Base-by-base conservation (phyloP, 2,888 invertebrate species). In the Ennomos erosarius region DNA sequence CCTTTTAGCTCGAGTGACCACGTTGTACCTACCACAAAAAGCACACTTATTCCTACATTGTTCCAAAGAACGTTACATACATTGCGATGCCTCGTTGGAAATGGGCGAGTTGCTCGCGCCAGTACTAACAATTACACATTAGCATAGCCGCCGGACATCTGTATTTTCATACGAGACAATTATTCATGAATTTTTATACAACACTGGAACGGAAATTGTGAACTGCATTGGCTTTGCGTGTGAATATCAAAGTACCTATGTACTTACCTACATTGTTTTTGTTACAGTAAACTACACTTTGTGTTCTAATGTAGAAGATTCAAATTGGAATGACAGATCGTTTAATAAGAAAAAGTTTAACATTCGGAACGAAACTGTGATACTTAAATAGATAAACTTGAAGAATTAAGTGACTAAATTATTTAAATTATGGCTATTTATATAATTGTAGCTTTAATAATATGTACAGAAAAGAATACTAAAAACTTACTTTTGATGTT, bases 91-190 rank as follows among this genome's bases (percentile, higher is more conserved):
- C 12, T 59, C 36, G 46, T 51, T 46, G 54, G 62, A 59, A 62
- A 57, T 38, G 12, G 38, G 60, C 59, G 56, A 62, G 63, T 45
- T 8, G 49, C 65, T 67, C 43, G 54, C 65, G 54, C 54, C 53
- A 59, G 67, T 50, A 62, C 64, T 64, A 53, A 52, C 62, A 65
- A 67, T 64, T 63, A 65, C 56, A n/a, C 42, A 62, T 65, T 64
- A 65, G 55, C 65, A 68, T 68, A 62, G 46, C 42, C 35, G 49
- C 55, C 53, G 56, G 56, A 44, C 49, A 40, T 47, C 36, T 54
- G 59, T 50, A 46, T 42, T 49, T 51, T 55, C 43, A 46, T 51
- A 36, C 33, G 40, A 35, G 38, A 43, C 36, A 53, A 56, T 49
- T 59, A 59, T 59, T 59, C 59, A 59, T 59, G 40, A 36, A 33